Evolutionary conservation across 2,113 vertebrate genomes (phyloP).

Genomic region (Jaculus jaculus): DNA sequence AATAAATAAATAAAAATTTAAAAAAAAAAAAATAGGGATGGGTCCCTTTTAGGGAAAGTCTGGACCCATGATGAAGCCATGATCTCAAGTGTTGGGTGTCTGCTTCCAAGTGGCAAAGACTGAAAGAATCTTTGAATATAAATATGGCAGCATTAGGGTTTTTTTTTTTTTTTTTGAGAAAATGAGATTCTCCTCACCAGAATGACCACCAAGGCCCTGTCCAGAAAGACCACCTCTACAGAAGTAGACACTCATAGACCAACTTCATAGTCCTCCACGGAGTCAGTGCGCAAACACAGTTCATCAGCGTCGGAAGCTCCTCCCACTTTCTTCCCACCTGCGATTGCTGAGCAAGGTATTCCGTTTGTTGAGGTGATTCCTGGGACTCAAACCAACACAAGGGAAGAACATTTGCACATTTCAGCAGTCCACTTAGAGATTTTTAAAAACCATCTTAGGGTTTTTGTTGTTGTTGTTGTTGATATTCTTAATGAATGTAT

Average conservation of each 20-base stretch:
- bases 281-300: not conserved
- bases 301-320: not conserved
- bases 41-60: not conserved
- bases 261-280: not conserved
- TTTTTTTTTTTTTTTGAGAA: not conserved
- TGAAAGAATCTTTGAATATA: not conserved
- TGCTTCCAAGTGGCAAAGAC: not conserved
- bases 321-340: not conserved
- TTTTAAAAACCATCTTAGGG: not conserved
- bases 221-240: not conserved
- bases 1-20: too few species aligned
- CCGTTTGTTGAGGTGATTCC: not conserved
- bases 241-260: fast-evolving
- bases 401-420: not conserved
- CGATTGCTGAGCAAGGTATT: not conserved
- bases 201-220: not conserved
- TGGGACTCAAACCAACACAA: not conserved
- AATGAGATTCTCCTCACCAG: not conserved
- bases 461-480: too few species aligned
- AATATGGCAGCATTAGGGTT: not conserved
- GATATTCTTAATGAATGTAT: too few species aligned
- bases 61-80: not conserved
- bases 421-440: not conserved
- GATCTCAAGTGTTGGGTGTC: not conserved
- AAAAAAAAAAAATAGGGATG: not conserved